Percentiles rank a stretch among this genome's conserved stretches.
Conservation (phyloP, 1,140 invertebrate species). For the Leucophenga varia region DNA sequence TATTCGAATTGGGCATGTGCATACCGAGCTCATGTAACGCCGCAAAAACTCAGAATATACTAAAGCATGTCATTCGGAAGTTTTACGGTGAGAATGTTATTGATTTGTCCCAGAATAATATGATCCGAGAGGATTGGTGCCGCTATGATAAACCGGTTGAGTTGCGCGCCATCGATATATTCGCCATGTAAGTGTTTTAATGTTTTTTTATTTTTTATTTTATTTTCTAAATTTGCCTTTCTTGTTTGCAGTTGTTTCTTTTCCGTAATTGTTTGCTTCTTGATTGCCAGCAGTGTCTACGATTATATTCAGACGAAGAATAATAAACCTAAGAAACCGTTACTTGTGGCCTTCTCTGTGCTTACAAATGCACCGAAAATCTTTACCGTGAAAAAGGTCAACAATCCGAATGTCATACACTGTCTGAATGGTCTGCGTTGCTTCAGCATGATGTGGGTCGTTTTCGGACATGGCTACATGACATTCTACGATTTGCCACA, state of each 20-base stretch:
- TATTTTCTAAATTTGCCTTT: not conserved
- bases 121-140: constrained; percentile 34
- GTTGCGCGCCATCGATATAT: constrained; percentile 42
- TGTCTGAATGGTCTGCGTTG: constrained; percentile 62
- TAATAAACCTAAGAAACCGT: constrained; percentile 26
- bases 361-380: constrained; percentile 48
- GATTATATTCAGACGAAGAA: constrained; percentile 35
- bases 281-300: constrained; percentile 45
- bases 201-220: not conserved
- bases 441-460: constrained; percentile 71
- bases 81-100: constrained; percentile 26
- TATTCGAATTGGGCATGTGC: constrained; percentile 45
- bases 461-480: constrained; percentile 63
- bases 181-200: constrained; percentile 40
- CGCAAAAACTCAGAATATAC: constrained; percentile 22
- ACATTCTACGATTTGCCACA: constrained; percentile 40
- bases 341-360: constrained; percentile 43
- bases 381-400: constrained; percentile 43
- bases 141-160: constrained; percentile 40
- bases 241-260: constrained; percentile 33
- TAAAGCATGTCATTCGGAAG: constrained; percentile 24
- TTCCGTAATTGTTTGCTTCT: constrained; percentile 33
- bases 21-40: constrained; percentile 36
- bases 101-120: not conserved
- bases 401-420: constrained; percentile 52